Evolutionary conservation across 2,888 invertebrate species (phyloP).

Genomic region (Eledona agricola): DNA sequence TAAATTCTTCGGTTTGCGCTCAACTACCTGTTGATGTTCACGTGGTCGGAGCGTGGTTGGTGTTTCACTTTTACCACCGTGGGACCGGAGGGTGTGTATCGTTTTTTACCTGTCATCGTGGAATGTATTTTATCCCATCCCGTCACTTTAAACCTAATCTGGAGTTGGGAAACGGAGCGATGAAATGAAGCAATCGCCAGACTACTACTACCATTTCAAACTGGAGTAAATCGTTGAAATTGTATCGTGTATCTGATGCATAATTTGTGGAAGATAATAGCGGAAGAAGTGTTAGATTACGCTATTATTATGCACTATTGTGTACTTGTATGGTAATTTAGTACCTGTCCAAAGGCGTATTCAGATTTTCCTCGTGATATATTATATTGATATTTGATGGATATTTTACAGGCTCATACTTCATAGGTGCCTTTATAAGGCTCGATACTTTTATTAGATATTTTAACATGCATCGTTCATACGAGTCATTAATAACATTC

Average conservation of each 20-base stretch:
- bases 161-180: too few relatives aligned
- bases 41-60: slow-evolving; percentile 3
- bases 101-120: slow-evolving; percentile 1
- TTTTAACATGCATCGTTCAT: slow-evolving; percentile 1
- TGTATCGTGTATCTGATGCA: background rate
- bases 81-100: background rate
- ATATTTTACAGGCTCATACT: slow-evolving; percentile 5
- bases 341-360: too few relatives aligned
- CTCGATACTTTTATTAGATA: slow-evolving; percentile 3
- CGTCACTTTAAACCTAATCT: background rate
- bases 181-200: too few relatives aligned
- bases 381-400: slow-evolving; percentile 7
- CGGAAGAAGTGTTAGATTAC: background rate
- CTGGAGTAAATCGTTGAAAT: too few relatives aligned
- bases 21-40: slow-evolving; percentile 4
- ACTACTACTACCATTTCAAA: too few relatives aligned
- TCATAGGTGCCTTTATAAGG: slow-evolving; percentile 2
- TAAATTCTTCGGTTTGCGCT: background rate
- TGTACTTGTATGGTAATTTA: background rate
- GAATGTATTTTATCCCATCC: background rate
- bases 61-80: slow-evolving; percentile 1
- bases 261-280: background rate
- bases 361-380: slow-evolving; percentile 1
- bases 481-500: slow-evolving; percentile 2
- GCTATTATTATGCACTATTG: slow-evolving; percentile 1